Evolutionary conservation across 2,888 invertebrate genomes (phyloP).

Genomic region (Phaedon cochleariae): DNA sequence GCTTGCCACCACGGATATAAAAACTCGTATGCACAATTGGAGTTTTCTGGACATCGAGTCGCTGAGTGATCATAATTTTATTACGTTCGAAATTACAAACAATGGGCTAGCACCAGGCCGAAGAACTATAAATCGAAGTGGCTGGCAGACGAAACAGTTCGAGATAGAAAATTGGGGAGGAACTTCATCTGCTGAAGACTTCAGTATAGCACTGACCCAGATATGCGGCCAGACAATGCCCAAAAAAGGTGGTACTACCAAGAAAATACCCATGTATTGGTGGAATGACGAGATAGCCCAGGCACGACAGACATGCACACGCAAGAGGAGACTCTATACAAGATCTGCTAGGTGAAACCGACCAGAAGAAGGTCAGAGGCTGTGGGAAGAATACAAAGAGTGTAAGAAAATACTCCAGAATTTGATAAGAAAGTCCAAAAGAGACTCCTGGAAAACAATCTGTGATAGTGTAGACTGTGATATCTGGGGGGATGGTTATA

Average conservation of each 20-base stretch:
- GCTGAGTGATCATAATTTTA: constrained; percentile 17
- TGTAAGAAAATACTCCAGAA: constrained; percentile 6
- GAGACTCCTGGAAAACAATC: constrained; percentile 16
- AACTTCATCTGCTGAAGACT: background rate
- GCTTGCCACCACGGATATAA: constrained; percentile 5
- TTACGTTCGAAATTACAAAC: constrained; percentile 1
- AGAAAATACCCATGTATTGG: constrained; percentile 10
- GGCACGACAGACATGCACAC: background rate
- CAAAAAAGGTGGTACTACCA: background rate
- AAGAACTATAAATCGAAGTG: background rate
- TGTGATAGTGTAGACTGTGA: constrained; percentile 20
- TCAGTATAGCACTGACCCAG: background rate
- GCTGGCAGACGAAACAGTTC: constrained; percentile 10
- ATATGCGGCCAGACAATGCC: constrained; percentile 17
- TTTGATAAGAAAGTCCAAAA: constrained; percentile 22
- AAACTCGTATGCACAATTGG: constrained; percentile 2
- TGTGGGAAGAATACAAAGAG: constrained; percentile 17
- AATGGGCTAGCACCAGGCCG: background rate
- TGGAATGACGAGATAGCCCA: constrained; percentile 13
- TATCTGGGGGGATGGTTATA: constrained; percentile 28
- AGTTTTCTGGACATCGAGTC: constrained; percentile 11
- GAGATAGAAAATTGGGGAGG: background rate
- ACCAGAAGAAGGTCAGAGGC: constrained; percentile 12
- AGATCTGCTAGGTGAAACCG: constrained; percentile 1
- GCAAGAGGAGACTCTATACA: constrained; percentile 16